phyloP scores from a whole-genome alignment of 2,888 invertebrate genomes.

The Drosophila bunnanda region DNA sequence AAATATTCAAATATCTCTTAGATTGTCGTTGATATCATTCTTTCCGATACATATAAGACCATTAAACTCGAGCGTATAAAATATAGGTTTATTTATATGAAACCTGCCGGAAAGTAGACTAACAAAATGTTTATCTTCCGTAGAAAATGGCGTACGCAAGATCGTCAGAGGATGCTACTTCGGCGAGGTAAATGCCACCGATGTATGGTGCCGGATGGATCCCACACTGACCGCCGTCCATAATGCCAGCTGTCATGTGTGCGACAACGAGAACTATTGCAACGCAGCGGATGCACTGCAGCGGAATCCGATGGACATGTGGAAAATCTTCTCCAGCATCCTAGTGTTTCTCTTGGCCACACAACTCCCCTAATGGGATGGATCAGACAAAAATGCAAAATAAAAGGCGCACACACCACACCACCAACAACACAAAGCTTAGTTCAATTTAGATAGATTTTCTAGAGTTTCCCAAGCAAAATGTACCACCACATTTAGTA shows the following conservation, averaged over 20 bases:
- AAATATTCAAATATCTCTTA: constrained; percentile 8
- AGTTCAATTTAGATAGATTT: constrained; percentile 25
- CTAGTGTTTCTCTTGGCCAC: constrained; percentile 38
- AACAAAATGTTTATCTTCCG: constrained; percentile 30
- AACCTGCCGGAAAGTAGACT: constrained; percentile 62
- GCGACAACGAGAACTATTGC: constrained; percentile 75
- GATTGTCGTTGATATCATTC: constrained; percentile 5
- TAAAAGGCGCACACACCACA: constrained; percentile 18
- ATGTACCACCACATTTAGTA: not conserved
- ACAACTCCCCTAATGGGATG: constrained; percentile 14
- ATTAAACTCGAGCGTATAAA: constrained; percentile 1
- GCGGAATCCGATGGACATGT: constrained; percentile 13
- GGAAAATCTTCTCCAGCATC: constrained; percentile 31
- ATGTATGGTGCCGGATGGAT: constrained; percentile 75
- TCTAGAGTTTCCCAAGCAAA: not conserved
- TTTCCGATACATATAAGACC: not conserved
- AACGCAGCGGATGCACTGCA: constrained; percentile 54
- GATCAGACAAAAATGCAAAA: constrained; percentile 12
- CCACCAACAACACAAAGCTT: constrained; percentile 13
- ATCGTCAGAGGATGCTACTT: constrained; percentile 79
- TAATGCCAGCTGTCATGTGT: constrained; percentile 75
- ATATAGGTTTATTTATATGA: not conserved
- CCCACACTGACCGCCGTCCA: constrained; percentile 66
- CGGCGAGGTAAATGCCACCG: constrained; percentile 78
- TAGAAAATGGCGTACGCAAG: constrained; percentile 74